These are phyloP conservation scores for Mus minutoides DNA, from an alignment of 2,797 vertebrate genomes.

Conservation along the genomic window DNA sequence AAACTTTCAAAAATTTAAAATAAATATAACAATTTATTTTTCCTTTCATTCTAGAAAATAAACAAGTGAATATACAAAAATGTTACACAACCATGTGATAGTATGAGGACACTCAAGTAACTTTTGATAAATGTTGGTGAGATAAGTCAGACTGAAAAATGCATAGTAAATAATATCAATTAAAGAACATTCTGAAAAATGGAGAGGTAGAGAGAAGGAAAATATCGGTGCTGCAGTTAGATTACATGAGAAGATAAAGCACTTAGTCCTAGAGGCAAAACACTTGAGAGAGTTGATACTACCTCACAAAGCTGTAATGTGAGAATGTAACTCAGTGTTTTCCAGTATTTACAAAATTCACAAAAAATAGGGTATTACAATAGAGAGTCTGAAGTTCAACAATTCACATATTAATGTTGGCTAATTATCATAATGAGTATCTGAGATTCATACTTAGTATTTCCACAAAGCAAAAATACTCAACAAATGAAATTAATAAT, in stretches of 20 bases:
- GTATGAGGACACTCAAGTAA: neutral
- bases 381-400: neutral
- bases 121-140: neutral
- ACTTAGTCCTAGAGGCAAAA: accelerated
- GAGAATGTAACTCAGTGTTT: neutral
- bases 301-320: neutral
- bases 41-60: neutral
- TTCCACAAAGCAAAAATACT: neutral
- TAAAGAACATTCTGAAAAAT: neutral
- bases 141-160: neutral
- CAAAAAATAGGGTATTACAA: neutral
- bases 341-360: neutral
- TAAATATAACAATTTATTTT: neutral
- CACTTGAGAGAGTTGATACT: neutral
- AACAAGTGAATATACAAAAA: neutral
- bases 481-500: neutral
- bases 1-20: neutral
- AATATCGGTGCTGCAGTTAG: neutral
- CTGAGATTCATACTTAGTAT: neutral
- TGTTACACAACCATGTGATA: too few relatives aligned
- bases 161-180: neutral
- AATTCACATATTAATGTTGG: neutral
- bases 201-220: neutral
- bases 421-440: neutral
- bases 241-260: neutral